Evolutionary conservation across 2,113 vertebrate species (phyloP).

Genomic region (Oophaga pumilio): DNA sequence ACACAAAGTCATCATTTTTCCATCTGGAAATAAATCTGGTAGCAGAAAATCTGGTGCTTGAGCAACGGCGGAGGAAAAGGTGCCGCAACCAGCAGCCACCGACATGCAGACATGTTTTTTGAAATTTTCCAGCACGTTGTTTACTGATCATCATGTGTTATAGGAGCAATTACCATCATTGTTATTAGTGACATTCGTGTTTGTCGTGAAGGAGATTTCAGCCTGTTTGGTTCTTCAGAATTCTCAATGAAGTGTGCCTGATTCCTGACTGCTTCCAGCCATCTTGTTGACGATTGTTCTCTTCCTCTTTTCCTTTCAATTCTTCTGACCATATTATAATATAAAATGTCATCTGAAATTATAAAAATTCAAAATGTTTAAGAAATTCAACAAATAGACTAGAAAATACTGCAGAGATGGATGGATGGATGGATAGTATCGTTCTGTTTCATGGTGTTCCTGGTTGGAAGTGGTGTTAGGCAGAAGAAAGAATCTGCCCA

Average conservation of each 20-base stretch:
- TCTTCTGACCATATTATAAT: not conserved
- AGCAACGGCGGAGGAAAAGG: not conserved
- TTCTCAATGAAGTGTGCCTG: not conserved
- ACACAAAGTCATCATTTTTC: not conserved
- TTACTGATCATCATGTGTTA: not conserved
- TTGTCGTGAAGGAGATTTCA: not conserved
- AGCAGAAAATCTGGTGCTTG: not conserved
- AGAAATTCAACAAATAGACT: not conserved
- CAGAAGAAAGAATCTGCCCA: too few relatives aligned
- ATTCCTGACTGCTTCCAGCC: not conserved
- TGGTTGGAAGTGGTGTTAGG: too few relatives aligned
- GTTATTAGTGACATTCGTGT: not conserved
- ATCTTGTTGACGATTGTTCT: not conserved
- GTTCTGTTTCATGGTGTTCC: too few relatives aligned
- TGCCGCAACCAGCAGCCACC: not conserved
- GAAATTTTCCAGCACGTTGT: not conserved
- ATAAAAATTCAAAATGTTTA: not conserved
- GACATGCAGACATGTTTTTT: not conserved
- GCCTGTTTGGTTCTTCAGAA: not conserved
- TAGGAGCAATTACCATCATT: not conserved
- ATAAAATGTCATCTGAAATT: not conserved
- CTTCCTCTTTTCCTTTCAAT: too few relatives aligned
- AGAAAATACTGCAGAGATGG: not conserved
- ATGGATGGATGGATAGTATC: not conserved
- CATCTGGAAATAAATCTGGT: slow-evolving; percentile 10